Evolutionary conservation across 2,113 vertebrate genomes (phyloP), one percentile per base, ranked within the genome.

Genomic region (Opisthocomus hoazin): DNA sequence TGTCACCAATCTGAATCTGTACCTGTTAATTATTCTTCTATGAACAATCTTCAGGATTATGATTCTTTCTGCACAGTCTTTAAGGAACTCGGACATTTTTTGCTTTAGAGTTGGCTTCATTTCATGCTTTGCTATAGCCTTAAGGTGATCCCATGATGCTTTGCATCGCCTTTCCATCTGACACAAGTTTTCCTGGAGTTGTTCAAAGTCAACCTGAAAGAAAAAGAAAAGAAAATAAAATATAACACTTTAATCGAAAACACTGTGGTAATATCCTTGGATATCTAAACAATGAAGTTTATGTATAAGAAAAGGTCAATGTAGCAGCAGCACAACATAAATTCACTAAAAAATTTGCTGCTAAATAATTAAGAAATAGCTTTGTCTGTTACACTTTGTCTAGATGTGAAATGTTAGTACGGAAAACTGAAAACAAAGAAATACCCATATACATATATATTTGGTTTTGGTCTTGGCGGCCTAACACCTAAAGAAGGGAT

Each of bases 81-180:
- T 99, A 45, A 99, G 98, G 96, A 99, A 99, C 94, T 99, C 99
- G 0, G 99, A 99, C 99, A 99, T 99, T 93, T 99, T 99, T 96
- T 99, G 99, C 93, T 99, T 99, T 92, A 99, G 95, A 54, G 97
- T 98, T 65, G 98, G 98, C 90, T 99, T 99, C 98, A 99, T 99
- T 98, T 99, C 99, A 78, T 99, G 98, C 96, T 99, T 99, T 66
- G 99, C 98, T 86, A 99, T 99, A 96, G 99, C 98, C 97, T 99
- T 99, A 77, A 99, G 98, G 97, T 99, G 99, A 98, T 99, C 99
- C 99, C 99, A 99, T 10, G 99, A 99, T 96, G 99, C 99, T 98
- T 99, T 99, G 98, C 99, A 99, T 84, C 99, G 97, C 93, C 98
- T 98, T 96, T 99, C 99, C 99, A 99, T 99, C 98, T 99, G 99